Evolutionary conservation across 2,797 vertebrate species (phyloP).

Genomic region (Catharus ustulatus): DNA sequence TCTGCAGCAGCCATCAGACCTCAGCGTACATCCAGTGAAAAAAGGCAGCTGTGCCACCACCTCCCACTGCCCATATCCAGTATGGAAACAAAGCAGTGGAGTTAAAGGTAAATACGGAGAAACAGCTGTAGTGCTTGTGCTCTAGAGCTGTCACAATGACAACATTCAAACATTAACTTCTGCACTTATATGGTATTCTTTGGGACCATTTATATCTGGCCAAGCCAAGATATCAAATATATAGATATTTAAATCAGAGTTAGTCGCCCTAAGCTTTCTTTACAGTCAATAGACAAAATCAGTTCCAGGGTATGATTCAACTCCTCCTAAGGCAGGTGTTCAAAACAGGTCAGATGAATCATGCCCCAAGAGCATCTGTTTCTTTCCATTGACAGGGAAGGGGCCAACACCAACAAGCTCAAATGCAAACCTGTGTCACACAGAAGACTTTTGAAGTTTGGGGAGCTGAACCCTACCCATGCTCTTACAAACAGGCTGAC

Average conservation of each 20-base stretch:
- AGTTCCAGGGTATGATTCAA: slow-evolving; percentile 53
- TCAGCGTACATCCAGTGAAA: neutral
- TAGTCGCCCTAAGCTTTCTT: neutral
- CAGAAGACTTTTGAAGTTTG: neutral
- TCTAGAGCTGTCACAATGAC: neutral
- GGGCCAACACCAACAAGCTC: neutral
- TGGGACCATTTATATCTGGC: neutral
- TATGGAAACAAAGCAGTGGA: neutral
- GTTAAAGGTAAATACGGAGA: neutral
- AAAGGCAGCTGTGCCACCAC: neutral
- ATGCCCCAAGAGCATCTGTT: slow-evolving; percentile 32
- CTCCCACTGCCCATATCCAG: neutral
- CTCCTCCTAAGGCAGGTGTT: slow-evolving; percentile 20
- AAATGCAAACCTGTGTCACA: neutral
- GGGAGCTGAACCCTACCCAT: neutral
- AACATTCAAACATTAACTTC: neutral
- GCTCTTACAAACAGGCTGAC: neutral
- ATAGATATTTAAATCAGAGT: slow-evolving; percentile 17
- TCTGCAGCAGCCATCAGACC: neutral
- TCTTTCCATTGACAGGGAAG: neutral
- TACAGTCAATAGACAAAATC: neutral
- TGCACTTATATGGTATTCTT: neutral
- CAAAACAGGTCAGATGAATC: slow-evolving; percentile 60
- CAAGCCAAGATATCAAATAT: neutral
- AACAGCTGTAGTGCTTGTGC: neutral